Percentiles rank a stretch among this genome's conserved stretches.
Conservation (phyloP, 2,888 invertebrate species). For the Agrochola lota region DNA sequence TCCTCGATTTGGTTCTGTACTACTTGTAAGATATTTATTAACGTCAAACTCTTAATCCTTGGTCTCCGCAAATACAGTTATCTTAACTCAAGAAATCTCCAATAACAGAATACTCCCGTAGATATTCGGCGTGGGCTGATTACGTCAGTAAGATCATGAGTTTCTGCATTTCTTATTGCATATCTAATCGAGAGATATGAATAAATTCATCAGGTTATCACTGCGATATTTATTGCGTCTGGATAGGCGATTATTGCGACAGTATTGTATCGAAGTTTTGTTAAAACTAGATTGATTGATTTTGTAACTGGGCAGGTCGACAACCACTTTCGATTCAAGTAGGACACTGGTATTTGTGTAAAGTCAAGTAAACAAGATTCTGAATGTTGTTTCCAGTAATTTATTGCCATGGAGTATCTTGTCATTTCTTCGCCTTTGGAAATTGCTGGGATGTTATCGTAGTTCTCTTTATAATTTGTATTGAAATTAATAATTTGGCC, state of each 20-base stretch:
- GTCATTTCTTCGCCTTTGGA: slow-evolving; percentile 23
- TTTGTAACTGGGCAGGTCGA: slow-evolving; percentile 50
- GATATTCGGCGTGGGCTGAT: slow-evolving; percentile 75
- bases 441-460: background rate
- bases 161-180: slow-evolving; percentile 80
- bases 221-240: slow-evolving; percentile 74
- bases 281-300: slow-evolving; percentile 65
- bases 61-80: background rate
- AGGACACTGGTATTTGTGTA: slow-evolving; percentile 47
- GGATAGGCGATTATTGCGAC: slow-evolving; percentile 72
- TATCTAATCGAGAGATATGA: slow-evolving; percentile 80
- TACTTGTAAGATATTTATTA: background rate
- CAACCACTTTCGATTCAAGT: slow-evolving; percentile 50
- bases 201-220: slow-evolving; percentile 82
- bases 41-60: background rate
- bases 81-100: slow-evolving; percentile 15
- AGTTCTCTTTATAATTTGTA: background rate
- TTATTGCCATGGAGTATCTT: slow-evolving; percentile 12
- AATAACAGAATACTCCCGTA: slow-evolving; percentile 71
- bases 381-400: slow-evolving; percentile 24
- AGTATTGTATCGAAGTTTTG: slow-evolving; percentile 64
- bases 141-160: slow-evolving; percentile 77
- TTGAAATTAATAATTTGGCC: background rate
- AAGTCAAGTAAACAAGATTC: slow-evolving; percentile 47
- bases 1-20: background rate